Evolutionary conservation across 2,113 vertebrate genomes (phyloP), one percentile per base, ranked within the genome.

Genomic region (Amazona guildingii): DNA sequence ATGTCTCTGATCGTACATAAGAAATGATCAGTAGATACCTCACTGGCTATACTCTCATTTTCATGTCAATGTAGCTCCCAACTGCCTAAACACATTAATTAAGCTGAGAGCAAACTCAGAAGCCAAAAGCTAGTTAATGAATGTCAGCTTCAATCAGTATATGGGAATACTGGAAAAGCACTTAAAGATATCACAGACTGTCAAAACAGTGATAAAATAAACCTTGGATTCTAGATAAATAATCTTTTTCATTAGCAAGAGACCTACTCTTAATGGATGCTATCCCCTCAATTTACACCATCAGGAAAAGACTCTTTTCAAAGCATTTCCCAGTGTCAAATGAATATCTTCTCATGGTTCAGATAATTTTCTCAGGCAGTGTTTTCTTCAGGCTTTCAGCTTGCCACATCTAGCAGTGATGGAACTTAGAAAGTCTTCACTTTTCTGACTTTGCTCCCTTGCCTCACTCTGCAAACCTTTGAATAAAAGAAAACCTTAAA

Each of bases 131-230:
- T 85, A 84, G 76, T 88, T 92, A 95, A 96, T 88, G 79, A 97
- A 96, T 0, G 0, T 91, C 80, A 95, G 62, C n/a, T 97, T 86
- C 75, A 83, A 85, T 95, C 83, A 91, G 66, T 88, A 68, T 43
- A 88, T 21, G 35, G 75, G 59, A 93, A 91, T 92, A 91, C 80
- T 91, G 94, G 92, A 96, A 97, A 97, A 96, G 68, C 67, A 90
- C 83, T 97, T 94, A 92, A 9, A 91, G 64, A 70, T 68, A 80
- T 77, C 86, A 74, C 69, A 46, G 70, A 55, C 77, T 97, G 83
- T 95, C 94, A 92, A 95, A 96, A 96, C 77, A 96, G 37, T 81
- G 80, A 90, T 74, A 88, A 97, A 96, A 83, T 78, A 94, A 96
- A 96, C 49, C 77, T 90, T 83, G 69, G 85, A 95, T 94, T 88